Conservation (phyloP, 2,797 vertebrate species). For the Parauchenoglanis ngamensis region DNA sequence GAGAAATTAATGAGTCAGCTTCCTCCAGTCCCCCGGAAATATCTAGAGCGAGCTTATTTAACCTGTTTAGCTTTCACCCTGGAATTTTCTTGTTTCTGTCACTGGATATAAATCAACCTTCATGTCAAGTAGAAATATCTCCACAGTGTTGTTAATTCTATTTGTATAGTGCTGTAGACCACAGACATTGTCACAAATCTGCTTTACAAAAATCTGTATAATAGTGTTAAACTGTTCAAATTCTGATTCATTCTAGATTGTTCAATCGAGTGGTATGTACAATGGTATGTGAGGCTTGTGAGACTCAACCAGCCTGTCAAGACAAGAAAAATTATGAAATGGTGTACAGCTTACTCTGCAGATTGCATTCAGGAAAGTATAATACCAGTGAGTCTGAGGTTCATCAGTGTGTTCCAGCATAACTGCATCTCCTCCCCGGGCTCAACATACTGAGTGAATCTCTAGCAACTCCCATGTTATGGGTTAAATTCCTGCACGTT, state of each 20-base stretch:
- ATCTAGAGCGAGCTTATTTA: background rate
- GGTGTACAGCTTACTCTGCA: background rate
- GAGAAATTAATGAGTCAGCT: background rate
- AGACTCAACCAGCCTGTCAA: background rate
- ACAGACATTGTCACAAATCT: background rate
- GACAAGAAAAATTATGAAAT: background rate
- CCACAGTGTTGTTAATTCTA: background rate
- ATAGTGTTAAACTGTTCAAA: background rate
- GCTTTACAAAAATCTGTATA: background rate
- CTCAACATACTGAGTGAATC: background rate
- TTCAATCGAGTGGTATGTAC: background rate
- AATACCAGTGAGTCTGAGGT: background rate
- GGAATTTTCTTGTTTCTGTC: too few species aligned
- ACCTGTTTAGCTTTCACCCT: background rate
- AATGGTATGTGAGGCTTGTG: background rate
- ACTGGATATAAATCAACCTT: background rate
- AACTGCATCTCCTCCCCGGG: background rate
- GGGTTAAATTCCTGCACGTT: background rate
- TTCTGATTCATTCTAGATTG: background rate
- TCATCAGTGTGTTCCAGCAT: background rate
- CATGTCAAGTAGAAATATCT: background rate
- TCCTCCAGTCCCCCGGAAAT: background rate
- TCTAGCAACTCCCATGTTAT: background rate
- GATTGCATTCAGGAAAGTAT: background rate
- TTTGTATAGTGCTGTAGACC: background rate